phyloP scores from a whole-genome alignment of 2,113 vertebrate species.

The Phycodurus eques region DNA sequence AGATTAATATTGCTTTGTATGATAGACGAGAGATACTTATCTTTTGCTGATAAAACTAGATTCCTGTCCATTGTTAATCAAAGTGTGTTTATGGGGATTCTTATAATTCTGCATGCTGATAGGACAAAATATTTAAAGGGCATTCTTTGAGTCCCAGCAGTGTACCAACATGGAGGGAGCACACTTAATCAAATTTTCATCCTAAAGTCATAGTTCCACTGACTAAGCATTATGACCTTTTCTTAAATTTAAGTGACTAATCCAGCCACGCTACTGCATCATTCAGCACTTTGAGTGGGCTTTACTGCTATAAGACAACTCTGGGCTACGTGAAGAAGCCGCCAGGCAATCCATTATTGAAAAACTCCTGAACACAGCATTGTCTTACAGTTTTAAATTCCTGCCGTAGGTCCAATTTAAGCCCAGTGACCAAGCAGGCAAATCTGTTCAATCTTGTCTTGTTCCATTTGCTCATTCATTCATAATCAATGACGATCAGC shows the following conservation, averaged over 20 bases:
- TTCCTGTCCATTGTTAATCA: not conserved
- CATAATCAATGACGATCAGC: slow-evolving; percentile 5
- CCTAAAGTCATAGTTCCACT: slow-evolving; percentile 52
- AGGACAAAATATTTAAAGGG: slow-evolving; percentile 28
- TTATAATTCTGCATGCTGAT: slow-evolving; percentile 21
- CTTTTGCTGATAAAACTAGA: not conserved
- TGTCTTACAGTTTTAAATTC: slow-evolving; percentile 17
- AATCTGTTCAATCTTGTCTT: slow-evolving; percentile 28
- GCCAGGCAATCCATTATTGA: slow-evolving; percentile 28
- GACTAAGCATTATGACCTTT: slow-evolving; percentile 54
- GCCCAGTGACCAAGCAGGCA: slow-evolving; percentile 17
- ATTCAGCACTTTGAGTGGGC: slow-evolving; percentile 42
- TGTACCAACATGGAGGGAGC: slow-evolving; percentile 29
- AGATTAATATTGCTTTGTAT: slow-evolving; percentile 5
- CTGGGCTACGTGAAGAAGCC: slow-evolving; percentile 15
- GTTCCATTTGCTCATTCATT: slow-evolving; percentile 14
- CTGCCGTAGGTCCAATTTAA: slow-evolving; percentile 30
- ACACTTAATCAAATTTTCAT: slow-evolving; percentile 47
- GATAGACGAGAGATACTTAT: not conserved
- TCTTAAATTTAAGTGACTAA: slow-evolving; percentile 49
- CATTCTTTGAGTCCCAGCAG: slow-evolving; percentile 39
- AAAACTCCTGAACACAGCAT: slow-evolving; percentile 23
- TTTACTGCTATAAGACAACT: slow-evolving; percentile 24
- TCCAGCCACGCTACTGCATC: slow-evolving; percentile 27
- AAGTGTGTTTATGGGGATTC: not conserved